Conservation (phyloP, 2,888 invertebrate species). For the Acanthosoma haemorrhoidale region DNA sequence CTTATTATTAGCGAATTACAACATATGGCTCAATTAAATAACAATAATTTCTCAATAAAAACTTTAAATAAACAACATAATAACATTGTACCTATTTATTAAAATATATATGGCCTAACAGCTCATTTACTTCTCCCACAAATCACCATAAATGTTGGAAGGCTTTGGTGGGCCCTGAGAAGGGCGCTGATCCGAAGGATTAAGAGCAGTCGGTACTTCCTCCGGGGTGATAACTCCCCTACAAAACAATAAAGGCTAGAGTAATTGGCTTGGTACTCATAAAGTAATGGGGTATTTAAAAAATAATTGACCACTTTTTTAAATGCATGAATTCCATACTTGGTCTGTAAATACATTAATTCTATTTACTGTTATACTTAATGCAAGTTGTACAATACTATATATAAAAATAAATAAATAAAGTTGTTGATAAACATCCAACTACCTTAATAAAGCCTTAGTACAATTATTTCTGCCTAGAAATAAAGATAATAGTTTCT, state of each 20-base stretch:
- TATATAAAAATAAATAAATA: neutral
- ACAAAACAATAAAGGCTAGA: neutral
- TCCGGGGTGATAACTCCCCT: slow-evolving; percentile 34
- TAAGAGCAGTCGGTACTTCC: slow-evolving; percentile 31
- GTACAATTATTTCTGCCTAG: too few relatives aligned
- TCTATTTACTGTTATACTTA: too few relatives aligned
- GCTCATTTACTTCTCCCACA: slow-evolving; percentile 36
- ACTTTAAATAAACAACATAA: neutral
- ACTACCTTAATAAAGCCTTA: too few relatives aligned
- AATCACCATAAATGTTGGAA: slow-evolving; percentile 37
- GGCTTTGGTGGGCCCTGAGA: slow-evolving; percentile 11
- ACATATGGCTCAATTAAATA: neutral
- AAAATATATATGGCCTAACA: neutral
- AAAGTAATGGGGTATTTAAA: too few relatives aligned
- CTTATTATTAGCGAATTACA: neutral
- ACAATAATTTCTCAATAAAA: neutral
- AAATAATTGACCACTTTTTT: too few relatives aligned
- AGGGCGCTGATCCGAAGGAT: slow-evolving; percentile 23
- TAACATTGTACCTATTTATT: neutral
- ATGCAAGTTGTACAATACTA: neutral
- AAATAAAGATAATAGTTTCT: too few relatives aligned
- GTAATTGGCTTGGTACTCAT: too few relatives aligned
- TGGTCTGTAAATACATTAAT: too few relatives aligned
- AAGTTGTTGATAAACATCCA: too few relatives aligned
- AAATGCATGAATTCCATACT: too few relatives aligned